phyloP scores from a whole-genome alignment of 2,113 vertebrate species.

The Patagioenas fasciata region DNA sequence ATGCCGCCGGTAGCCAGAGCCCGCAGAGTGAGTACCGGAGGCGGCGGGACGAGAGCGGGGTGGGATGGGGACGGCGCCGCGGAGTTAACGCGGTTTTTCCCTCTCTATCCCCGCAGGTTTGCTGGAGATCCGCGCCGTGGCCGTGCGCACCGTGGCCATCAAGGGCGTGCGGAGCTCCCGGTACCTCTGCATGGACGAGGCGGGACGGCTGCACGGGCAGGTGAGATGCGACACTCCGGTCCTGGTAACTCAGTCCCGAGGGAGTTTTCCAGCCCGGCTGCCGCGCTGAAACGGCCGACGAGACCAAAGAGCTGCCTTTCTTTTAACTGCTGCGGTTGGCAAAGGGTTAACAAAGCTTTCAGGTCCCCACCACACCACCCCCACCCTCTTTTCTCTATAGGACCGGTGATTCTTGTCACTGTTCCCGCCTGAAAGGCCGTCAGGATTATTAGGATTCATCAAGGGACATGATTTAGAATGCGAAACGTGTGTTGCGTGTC shows the following conservation, averaged over 20 bases:
- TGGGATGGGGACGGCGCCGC: background rate
- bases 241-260: background rate
- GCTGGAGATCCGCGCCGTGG: conserved; percentile 88
- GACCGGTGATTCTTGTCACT: background rate
- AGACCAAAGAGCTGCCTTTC: background rate
- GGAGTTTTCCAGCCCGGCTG: background rate
- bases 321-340: background rate
- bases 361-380: too few species aligned
- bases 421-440: background rate
- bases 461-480: too few species aligned
- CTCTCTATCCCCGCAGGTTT: conserved; percentile 76
- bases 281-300: background rate
- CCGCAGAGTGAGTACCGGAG: conserved; percentile 81
- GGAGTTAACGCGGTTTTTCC: background rate
- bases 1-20: conserved; percentile 78
- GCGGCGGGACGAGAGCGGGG: background rate
- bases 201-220: conserved; percentile 84
- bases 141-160: conserved; percentile 85
- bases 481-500: too few species aligned
- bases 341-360: background rate
- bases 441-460: background rate
- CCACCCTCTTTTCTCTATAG: background rate
- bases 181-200: conserved; percentile 89
- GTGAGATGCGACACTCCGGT: conserved; percentile 66
- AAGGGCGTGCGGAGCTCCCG: conserved; percentile 83